Conservation (phyloP, 1,140 invertebrate species). For the Drosophila insularis region DNA sequence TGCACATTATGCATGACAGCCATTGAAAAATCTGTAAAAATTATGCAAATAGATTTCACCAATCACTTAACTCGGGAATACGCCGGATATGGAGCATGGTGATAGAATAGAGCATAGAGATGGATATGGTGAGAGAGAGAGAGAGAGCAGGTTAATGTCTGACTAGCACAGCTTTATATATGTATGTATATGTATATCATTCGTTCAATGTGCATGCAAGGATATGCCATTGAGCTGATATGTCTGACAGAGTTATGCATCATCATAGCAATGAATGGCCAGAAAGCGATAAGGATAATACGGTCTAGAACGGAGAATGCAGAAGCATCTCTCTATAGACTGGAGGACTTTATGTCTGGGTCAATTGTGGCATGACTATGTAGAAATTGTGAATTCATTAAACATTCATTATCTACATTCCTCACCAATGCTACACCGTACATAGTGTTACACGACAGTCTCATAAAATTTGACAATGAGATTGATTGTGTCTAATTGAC, state of each 20-base stretch:
- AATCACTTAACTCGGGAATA: conserved; percentile 71
- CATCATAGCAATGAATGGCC: conserved; percentile 30
- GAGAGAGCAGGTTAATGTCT: conserved; percentile 32
- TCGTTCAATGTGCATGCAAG: conserved; percentile 23
- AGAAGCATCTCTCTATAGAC: neutral
- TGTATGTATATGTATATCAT: neutral
- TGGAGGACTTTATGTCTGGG: conserved; percentile 2
- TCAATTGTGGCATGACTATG: neutral
- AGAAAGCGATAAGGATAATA: neutral
- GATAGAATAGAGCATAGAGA: conserved; percentile 5
- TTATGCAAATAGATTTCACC: conserved; percentile 79
- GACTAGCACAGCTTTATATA: conserved; percentile 1
- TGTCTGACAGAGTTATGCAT: conserved; percentile 6
- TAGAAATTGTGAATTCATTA: neutral
- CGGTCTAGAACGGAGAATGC: no score
- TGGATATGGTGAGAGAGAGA: no score
- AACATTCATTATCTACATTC: no score
- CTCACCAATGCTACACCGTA: no score
- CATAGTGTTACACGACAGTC: no score
- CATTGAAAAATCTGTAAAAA: conserved; percentile 80
- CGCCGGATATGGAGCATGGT: conserved; percentile 3
- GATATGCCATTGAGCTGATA: conserved; percentile 1
- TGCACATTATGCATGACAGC: conserved; percentile 65
- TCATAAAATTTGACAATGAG: no score
- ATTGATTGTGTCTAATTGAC: no score